Base-by-base conservation (phyloP, 1,140 invertebrate species). In the Scaptodrosophila lebanonensis region DNA sequence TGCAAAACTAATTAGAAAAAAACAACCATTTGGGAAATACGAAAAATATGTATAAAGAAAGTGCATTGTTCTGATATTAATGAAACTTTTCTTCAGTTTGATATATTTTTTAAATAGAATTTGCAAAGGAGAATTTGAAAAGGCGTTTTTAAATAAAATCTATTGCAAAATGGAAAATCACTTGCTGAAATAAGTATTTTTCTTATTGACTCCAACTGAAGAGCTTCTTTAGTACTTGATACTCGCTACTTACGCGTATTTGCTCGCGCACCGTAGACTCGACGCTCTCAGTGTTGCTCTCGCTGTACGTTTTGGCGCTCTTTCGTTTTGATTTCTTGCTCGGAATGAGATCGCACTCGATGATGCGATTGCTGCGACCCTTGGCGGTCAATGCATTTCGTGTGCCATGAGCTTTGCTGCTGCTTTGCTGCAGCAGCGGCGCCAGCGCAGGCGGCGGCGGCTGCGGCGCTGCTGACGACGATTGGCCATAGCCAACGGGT, bases 261-360 rank as follows among this genome's bases (percentile, higher is more conserved):
- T 83, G 77, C 36, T 79, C 77, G 16, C 83, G 60, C 9, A 79
- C 61, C 3, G 66, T 66, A 3, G 69, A 39, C 25, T 79, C 73
- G 15, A 50, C 8, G 29, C 44, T 50, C 1, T 59, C 73, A 0
- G 50, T 32, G 1, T 66, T 66, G 9, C 42, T 15, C 22, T 82
- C 61, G 36, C 39, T 13, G 9, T 13, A 8, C 3, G 32, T 69
- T 50, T 63, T 73, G 61, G 47, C 52, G 9, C 49, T 3, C 29
- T 82, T 83, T 25, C 77, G 70, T 50, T 85, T 83, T 61, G 71
- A 70, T 67, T 84, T 85, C 63, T 83, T 85, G 63, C 72, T 84
- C 52, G 83, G 83, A 53, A 85, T 85, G 30, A 85, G 70, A 75
- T 85, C 83, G 59, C 68, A 83, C 52, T 85, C 83, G 4, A 83